Percentiles rank a stretch among this genome's conserved stretches.
Conservation (phyloP, 2,113 vertebrate species). For the Donacobius atricapilla region DNA sequence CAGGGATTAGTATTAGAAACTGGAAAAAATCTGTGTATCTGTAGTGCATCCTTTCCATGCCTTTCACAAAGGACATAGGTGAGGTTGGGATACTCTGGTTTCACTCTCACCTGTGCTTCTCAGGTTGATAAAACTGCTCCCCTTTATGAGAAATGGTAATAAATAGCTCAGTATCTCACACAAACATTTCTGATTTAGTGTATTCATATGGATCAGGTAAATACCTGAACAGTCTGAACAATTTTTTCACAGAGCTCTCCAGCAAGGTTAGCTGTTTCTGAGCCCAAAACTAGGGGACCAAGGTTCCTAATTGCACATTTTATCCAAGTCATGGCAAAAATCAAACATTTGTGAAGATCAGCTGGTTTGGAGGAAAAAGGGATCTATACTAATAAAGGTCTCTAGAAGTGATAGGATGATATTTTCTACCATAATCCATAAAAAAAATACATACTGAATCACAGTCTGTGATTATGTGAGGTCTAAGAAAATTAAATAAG, state of each 20-base stretch:
- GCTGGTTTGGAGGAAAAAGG: neutral
- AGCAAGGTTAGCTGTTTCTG: neutral
- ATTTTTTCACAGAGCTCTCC: neutral
- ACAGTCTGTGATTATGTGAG: neutral
- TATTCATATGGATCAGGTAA: neutral
- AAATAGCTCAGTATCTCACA: neutral
- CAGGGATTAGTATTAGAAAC: neutral
- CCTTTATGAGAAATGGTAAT: neutral
- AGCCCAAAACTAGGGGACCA: neutral
- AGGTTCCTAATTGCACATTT: neutral
- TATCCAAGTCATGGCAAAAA: neutral
- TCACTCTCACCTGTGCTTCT: neutral
- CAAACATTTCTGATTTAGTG: neutral
- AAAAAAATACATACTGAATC: neutral
- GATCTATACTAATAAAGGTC: neutral
- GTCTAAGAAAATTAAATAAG: neutral
- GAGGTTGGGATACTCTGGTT: neutral
- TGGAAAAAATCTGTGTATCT: neutral
- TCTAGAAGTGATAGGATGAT: neutral
- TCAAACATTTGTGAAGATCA: neutral
- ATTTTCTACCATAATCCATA: neutral
- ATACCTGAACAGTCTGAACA: neutral
- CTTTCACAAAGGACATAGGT: neutral
- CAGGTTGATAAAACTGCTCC: neutral
- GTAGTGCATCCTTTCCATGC: neutral